Conservation (phyloP, 2,113 vertebrate species). For the Sardina pilchardus region DNA sequence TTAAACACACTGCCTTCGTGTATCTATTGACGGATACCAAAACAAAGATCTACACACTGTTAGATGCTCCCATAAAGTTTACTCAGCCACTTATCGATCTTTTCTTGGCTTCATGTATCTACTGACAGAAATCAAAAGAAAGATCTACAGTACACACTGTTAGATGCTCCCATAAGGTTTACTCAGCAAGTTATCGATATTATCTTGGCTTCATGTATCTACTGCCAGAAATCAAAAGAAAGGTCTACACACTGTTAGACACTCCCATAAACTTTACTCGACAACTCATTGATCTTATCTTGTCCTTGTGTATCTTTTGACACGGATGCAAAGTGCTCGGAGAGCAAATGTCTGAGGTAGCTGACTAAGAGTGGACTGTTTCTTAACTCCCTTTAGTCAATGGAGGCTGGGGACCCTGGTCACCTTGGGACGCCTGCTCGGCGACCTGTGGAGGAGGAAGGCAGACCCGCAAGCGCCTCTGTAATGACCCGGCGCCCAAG, state of each 20-base stretch:
- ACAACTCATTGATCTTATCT: neutral
- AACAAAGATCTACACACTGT: too few species aligned
- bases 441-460: conserved; percentile 88
- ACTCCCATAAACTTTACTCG: too few species aligned
- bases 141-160: too few species aligned
- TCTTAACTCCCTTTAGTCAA: conserved; percentile 75
- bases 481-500: conserved; percentile 89
- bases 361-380: neutral
- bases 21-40: too few species aligned
- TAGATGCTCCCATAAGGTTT: too few species aligned
- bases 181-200: too few species aligned
- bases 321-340: neutral
- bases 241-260: neutral
- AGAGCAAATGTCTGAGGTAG: neutral
- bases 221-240: neutral
- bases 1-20: too few species aligned
- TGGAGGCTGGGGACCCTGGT: conserved; percentile 97
- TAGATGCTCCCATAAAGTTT: too few species aligned
- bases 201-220: neutral
- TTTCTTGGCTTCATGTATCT: too few species aligned
- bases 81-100: too few species aligned
- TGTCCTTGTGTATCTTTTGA: neutral
- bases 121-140: too few species aligned
- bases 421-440: conserved; percentile 88
- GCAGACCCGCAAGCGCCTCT: conserved; percentile 88